Base-by-base conservation (phyloP, 2,797 vertebrate species). In the Odontamblyopus lacepedii region DNA sequence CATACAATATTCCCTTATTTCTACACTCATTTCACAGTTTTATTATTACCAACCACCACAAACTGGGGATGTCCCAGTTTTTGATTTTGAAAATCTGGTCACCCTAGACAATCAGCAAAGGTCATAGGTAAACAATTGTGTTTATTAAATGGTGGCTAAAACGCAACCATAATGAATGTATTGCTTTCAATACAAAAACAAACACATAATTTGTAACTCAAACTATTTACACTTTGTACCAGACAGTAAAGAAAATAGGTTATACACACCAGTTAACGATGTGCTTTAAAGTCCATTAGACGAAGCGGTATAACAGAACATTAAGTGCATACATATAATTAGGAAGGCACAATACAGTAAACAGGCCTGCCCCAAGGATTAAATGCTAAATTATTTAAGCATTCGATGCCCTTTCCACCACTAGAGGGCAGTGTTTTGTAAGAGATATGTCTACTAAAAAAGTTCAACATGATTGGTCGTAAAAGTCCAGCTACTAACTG, bases 141-240 rank as follows among this genome's bases (percentile, higher is more conserved):
- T 88, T 85, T 83, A 90, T 79, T 82, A 80, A 53, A 67, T 75
- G 82, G 89, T 94, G 95, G 96, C 95, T 98, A 98, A 96, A 98
- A 98, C 96, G 94, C 96, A 95, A 96, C 96, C 91, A 76, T 83
- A 70, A 23, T 44, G 91, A 26, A 95, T 69, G 73, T 23, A 41
- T 26, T 19, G 19, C 35, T 19, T 44, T 41, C 32, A 55, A 56
- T 62, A 55, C 51, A 81, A 56, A 71, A 44, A 67, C 63, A 55
- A 23, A 74, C 80, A 74, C 92, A 88, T 92, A 91, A 91, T 93
- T 90, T 74, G 77, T 73, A 82, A 87, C 85, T 92, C 89, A 59
- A 60, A 60, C 76, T 67, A 61, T 82, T 93, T 88, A 81, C 62
- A 27, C 9, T 78, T 48, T 91, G 94, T 91, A 88, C 92, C 88